phyloP scores from a whole-genome alignment of 2,113 vertebrate species.

The Tyrannus savana region DNA sequence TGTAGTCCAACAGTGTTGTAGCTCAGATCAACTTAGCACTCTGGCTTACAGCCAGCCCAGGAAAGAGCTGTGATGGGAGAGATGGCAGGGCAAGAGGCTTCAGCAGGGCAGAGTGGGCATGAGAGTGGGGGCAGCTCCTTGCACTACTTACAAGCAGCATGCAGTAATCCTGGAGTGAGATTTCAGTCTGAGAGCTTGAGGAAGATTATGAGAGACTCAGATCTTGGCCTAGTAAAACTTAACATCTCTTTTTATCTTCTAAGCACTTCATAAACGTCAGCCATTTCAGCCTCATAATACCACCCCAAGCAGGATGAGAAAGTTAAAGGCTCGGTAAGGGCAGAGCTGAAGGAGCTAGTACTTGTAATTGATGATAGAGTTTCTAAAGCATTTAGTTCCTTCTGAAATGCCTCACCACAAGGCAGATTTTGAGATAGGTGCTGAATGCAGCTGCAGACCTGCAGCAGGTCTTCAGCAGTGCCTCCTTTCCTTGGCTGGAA shows the following conservation, averaged over 20 bases:
- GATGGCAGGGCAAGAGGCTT: background rate
- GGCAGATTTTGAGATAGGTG: background rate
- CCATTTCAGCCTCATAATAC: background rate
- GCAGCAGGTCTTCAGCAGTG: background rate
- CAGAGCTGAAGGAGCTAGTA: background rate
- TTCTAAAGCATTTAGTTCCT: background rate
- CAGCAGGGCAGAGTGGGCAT: background rate
- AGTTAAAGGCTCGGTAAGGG: background rate
- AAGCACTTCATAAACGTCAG: background rate
- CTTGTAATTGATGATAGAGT: background rate
- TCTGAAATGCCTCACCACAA: background rate
- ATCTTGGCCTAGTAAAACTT: background rate
- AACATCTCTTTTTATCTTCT: slow-evolving; percentile 1
- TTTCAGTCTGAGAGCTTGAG: background rate
- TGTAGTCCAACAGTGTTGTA: background rate
- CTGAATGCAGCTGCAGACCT: background rate
- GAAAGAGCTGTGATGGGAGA: background rate
- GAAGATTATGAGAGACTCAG: background rate
- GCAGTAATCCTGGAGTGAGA: background rate
- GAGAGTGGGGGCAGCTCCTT: background rate
- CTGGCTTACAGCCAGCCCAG: background rate
- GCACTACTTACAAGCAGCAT: background rate
- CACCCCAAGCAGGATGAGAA: background rate
- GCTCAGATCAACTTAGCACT: background rate
- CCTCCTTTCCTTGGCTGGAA: background rate